phyloP scores from a whole-genome alignment of 1,140 invertebrate genomes.

The Apocrypta bakeri region DNA sequence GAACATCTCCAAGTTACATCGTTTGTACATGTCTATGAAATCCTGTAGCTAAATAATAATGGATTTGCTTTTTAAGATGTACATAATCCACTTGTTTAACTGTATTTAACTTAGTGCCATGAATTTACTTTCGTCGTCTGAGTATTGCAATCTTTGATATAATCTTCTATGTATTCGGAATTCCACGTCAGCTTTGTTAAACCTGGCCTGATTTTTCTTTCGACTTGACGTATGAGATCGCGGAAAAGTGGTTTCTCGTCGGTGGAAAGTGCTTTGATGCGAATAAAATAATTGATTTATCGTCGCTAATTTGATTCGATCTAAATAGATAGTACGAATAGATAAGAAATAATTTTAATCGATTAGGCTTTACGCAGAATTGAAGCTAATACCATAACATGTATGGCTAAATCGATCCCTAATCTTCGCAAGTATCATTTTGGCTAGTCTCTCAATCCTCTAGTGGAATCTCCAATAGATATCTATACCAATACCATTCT shows the following conservation, averaged over 20 bases:
- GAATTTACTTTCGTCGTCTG: slow-evolving; percentile 79
- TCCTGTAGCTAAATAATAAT: slow-evolving; percentile 77
- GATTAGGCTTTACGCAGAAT: too few species aligned
- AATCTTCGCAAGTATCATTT: too few species aligned
- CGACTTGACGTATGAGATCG: slow-evolving; percentile 76
- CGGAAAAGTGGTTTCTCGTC: slow-evolving; percentile 77
- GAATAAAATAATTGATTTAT: not conserved
- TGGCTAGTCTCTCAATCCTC: too few species aligned
- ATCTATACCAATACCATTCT: too few species aligned
- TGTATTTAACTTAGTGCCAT: not conserved
- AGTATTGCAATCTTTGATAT: slow-evolving; percentile 84
- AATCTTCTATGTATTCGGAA: slow-evolving; percentile 82
- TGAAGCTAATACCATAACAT: too few species aligned
- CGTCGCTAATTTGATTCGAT: too few species aligned
- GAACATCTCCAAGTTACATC: slow-evolving; percentile 83
- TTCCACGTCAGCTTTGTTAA: slow-evolving; percentile 86
- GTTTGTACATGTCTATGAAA: slow-evolving; percentile 87
- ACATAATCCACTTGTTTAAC: not conserved
- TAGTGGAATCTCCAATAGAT: too few species aligned
- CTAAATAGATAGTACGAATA: not conserved
- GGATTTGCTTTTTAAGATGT: not conserved
- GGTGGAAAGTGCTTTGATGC: slow-evolving; percentile 70
- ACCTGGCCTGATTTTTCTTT: slow-evolving; percentile 88
- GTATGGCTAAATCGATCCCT: too few species aligned
- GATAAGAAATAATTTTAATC: not conserved